Percentiles rank a stretch among this genome's conserved stretches.
Conservation (phyloP, 2,797 vertebrate species). For the Micrastur ruficollis region DNA sequence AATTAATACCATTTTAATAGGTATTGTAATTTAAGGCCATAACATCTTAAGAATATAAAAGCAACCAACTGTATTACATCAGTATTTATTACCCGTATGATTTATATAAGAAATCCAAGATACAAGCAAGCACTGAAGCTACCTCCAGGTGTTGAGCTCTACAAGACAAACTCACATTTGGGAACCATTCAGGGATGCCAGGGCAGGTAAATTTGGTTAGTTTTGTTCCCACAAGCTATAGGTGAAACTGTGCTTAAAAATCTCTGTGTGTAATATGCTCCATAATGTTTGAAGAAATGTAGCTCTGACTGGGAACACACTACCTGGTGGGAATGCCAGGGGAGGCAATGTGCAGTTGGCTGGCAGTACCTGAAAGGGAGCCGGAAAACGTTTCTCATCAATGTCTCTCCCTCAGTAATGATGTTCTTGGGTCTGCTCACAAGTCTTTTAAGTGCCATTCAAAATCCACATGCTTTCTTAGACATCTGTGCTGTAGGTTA, state of each 20-base stretch:
- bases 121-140: background rate
- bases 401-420: accelerated
- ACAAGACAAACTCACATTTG: background rate
- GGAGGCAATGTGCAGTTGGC: background rate
- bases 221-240: background rate
- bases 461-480: background rate
- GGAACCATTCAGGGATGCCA: background rate
- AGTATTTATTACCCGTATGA: background rate
- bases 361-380: background rate
- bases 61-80: background rate
- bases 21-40: background rate
- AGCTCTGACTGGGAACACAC: background rate
- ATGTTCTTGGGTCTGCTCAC: background rate
- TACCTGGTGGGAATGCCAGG: background rate
- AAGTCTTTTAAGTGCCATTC: background rate
- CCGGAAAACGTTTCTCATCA: accelerated
- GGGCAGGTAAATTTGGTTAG: background rate
- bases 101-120: background rate
- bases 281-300: accelerated
- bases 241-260: background rate
- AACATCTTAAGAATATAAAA: background rate
- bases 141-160: background rate
- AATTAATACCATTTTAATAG: background rate
- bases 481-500: background rate
- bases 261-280: accelerated